Percentiles rank a stretch among this genome's conserved stretches.
Conservation (phyloP, 1,140 invertebrate species). For the Monochamus saltuarius region DNA sequence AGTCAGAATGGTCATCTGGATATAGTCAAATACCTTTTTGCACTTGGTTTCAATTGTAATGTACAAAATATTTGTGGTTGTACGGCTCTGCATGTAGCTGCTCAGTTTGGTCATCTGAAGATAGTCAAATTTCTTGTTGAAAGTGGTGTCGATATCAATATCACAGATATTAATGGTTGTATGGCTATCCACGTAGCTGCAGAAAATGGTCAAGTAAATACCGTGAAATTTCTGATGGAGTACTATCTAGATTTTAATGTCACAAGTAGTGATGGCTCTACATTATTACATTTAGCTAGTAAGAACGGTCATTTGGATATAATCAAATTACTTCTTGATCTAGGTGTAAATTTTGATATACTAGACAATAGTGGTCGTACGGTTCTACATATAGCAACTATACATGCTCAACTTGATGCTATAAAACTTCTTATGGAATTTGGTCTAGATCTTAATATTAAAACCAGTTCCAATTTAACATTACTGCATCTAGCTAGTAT, state of each 20-base stretch:
- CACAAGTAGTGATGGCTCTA: conserved; percentile 16
- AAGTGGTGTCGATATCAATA: too few relatives aligned
- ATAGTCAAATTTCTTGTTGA: too few relatives aligned
- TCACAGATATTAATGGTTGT: too few relatives aligned
- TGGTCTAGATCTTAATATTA: conserved; percentile 26
- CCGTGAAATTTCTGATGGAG: conserved; percentile 26
- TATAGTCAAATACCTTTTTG: too few relatives aligned
- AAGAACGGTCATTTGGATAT: conserved; percentile 44
- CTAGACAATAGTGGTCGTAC: conserved; percentile 17
- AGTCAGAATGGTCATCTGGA: too few relatives aligned
- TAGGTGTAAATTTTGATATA: conserved; percentile 19
- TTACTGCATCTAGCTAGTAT: conserved; percentile 54
- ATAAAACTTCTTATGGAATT: conserved; percentile 29
- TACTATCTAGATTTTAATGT: conserved; percentile 26
- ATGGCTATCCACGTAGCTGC: conserved; percentile 28
- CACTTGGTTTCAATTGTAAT: too few relatives aligned
- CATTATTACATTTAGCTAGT: conserved; percentile 55
- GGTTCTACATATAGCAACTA: conserved; percentile 34
- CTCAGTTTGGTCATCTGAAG: too few relatives aligned
- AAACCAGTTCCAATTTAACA: conserved; percentile 19
- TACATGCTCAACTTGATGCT: conserved; percentile 28
- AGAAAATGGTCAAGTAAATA: conserved; percentile 18
- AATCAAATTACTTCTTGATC: conserved; percentile 13
- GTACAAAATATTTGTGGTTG: too few relatives aligned
- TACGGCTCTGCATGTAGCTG: too few relatives aligned